phyloP scores from a whole-genome alignment of 2,797 vertebrate species.

The Leuciscus waleckii region DNA sequence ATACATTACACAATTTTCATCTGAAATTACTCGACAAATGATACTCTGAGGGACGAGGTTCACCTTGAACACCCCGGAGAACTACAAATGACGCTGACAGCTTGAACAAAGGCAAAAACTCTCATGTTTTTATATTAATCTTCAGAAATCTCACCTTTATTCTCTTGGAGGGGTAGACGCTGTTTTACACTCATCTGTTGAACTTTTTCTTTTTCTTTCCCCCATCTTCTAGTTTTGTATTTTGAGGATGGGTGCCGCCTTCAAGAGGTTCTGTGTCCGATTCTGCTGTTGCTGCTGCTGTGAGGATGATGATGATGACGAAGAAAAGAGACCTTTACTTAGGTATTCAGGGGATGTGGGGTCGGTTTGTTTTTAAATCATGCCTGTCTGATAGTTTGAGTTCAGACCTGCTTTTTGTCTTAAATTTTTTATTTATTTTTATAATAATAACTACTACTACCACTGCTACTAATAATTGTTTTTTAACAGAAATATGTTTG shows the following conservation, averaged over 20 bases:
- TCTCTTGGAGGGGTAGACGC: neutral
- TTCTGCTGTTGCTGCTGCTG: slow-evolving; percentile 79
- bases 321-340: slow-evolving; percentile 79
- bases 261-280: slow-evolving; percentile 67
- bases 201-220: neutral
- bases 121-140: neutral
- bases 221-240: neutral
- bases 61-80: neutral
- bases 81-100: neutral
- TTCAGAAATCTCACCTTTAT: neutral
- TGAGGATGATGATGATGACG: slow-evolving; percentile 64
- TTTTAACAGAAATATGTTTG: neutral
- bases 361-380: neutral
- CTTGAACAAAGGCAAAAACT: neutral
- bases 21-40: neutral
- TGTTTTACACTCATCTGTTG: neutral
- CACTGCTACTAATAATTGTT: neutral
- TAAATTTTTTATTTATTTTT: neutral
- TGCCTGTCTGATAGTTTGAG: neutral
- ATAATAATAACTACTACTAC: neutral
- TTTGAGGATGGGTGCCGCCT: slow-evolving; percentile 70
- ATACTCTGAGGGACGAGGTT: slow-evolving; percentile 5
- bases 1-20: neutral
- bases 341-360: slow-evolving; percentile 62
- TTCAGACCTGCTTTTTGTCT: neutral